Base-by-base conservation (phyloP, 1,140 invertebrate species). In the Pseudachorutes palmiensis region DNA sequence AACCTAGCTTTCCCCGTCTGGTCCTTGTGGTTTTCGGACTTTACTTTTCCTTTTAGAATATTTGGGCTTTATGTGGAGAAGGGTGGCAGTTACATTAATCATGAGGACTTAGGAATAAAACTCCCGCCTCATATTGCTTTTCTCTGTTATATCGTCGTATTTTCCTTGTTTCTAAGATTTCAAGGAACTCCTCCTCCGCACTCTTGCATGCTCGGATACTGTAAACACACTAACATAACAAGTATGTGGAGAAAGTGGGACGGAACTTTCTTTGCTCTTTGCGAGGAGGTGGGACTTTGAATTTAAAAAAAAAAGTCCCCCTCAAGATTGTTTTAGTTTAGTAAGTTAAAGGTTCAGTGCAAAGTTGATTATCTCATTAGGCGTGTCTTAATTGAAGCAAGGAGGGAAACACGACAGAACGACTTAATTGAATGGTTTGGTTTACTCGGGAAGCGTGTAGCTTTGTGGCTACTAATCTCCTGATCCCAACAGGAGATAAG, bases 321-420 rank as follows among this genome's bases (percentile, higher is more conserved):
- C 9, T 55, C 9, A 5, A 3, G 36, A 5, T 41, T 9, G 36
- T 41, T 41, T 19, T 41, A 19, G 36, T 41, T 41, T 5, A 9
- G 36, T 9, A 19, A 41, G 36, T 41, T 5, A 41, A 5, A 14
- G 5, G 5, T 24, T 24, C 24, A 14, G 24, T 9, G 24, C 32
- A 41, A 65, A 9, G 41, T 70, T 70, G 68, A 70, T 70, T 70
- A 70, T 71, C 70, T 71, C 70, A 71, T 71, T 71, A 71, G 70
- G 70, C 66, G 70, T 71, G 70, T 71, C 66, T 71, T 71, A 65
- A 68, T 68, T 66, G 66, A 71, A 63, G 64, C 33, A 45, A 66
- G 58, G 65, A 24, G 63, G 30, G 65, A 71, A 66, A 48, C 67
- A 30, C 66, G 32, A 28, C 3, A 63, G 67, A 70, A 71, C 59